Evolutionary conservation across 2,797 vertebrate species (phyloP), one percentile per base, ranked within the genome.

Genomic region (Neosilurus mollespiculum): DNA sequence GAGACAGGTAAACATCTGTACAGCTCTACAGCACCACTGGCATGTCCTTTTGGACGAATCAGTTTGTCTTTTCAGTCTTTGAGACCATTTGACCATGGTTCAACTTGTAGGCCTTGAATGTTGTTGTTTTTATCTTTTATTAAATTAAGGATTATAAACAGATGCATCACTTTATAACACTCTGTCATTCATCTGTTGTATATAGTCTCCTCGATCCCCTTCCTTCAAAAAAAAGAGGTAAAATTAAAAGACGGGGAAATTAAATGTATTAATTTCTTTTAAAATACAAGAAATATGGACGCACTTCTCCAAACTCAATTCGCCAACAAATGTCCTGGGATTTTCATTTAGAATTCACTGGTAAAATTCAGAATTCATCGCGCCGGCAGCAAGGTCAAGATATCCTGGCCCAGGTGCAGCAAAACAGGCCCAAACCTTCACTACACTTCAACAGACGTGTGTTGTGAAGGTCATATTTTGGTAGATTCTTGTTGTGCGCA

Each of bases 1-100:
- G 81, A 81, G 82, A 64, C 81, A 70, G 9, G 66, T 73, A 49
- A 78, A 75, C 83, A 83, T 69, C 67, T 78, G 53, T 76, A 83
- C 66, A 71, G 37, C 20, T 69, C 58, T 58, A 62, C 9, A 37
- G n/a, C 43, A 9, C n/a, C 24, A 4, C 24, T 61, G 56, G 11
- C 73, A 18, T 16, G 37, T 62, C 76, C 59, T 51, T 64, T 26
- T 14, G 18, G 83, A 82, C 80, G 81, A 85, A 87, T 86, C 85
- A 71, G 85, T 82, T 84, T 78, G 80, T 81, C 71, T 86, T 85
- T 83, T 56, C 22, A 0, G 56, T 10, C 30, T 20, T 76, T 59
- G 53, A 75, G 9, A 34, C 24, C 4, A 1, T 58, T 22, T 20
- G 26, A 4, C 10, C 9, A 34, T n/a, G 51, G 8, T 26, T 9